Conservation (phyloP, 2,888 invertebrate species). For the Sisyra nigra region DNA sequence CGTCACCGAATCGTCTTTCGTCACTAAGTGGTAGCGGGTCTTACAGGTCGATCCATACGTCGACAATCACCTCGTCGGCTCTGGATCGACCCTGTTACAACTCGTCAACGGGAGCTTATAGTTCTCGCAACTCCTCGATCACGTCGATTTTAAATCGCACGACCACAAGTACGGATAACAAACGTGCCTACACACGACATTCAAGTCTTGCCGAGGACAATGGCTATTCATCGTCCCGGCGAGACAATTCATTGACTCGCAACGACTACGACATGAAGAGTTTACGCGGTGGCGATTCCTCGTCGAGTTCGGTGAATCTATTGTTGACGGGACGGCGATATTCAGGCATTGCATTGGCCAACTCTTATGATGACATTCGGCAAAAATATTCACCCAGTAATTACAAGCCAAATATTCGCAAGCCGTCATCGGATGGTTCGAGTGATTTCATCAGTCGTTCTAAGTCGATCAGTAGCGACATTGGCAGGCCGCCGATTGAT, state of each 20-base stretch:
- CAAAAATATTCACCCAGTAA: conserved; percentile 61
- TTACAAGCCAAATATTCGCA: conserved; percentile 42
- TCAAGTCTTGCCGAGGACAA: conserved; percentile 34
- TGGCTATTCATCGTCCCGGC: conserved; percentile 21
- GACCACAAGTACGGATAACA: conserved; percentile 19
- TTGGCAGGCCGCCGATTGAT: conserved; percentile 29
- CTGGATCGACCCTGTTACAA: conserved; percentile 38
- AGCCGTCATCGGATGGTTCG: conserved; percentile 20
- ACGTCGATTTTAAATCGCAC: conserved; percentile 23
- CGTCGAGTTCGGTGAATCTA: conserved; percentile 20
- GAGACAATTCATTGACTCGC: conserved; percentile 15
- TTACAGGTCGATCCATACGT: conserved; percentile 33
- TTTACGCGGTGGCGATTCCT: conserved; percentile 36
- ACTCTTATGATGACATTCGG: conserved; percentile 43
- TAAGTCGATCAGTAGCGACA: conserved; percentile 41
- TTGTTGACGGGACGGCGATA: conserved; percentile 9
- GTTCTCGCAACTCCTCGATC: conserved; percentile 22
- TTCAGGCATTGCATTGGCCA: conserved; percentile 20
- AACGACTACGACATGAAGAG: conserved; percentile 23
- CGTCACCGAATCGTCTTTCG: conserved; percentile 36
- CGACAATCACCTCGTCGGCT: conserved; percentile 29
- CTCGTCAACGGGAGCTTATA: conserved; percentile 27
- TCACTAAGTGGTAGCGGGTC: conserved; percentile 25
- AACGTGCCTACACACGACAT: conserved; percentile 25
- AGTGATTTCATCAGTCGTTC: conserved; percentile 23